A percentile compares a stretch with the other conserved stretches of the same genome.
Conservation (phyloP, 2,888 invertebrate species). For the Drosophila melanosoma region DNA sequence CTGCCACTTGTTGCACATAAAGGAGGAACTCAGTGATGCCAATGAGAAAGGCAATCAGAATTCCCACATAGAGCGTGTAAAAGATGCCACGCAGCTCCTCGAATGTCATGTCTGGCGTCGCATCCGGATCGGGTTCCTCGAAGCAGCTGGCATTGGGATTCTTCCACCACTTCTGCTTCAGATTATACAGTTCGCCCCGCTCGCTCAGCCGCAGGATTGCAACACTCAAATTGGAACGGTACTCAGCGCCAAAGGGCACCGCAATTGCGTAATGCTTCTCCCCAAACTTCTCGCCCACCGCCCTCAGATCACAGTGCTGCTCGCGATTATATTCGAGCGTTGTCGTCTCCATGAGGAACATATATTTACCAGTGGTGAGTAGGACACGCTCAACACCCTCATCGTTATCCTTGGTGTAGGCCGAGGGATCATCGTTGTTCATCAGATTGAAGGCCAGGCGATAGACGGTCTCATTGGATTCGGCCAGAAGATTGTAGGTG, state of each 20-base stretch:
- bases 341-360: slow-evolving; percentile 98
- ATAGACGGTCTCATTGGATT: slow-evolving; percentile 93
- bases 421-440: slow-evolving; percentile 92
- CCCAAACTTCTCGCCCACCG: slow-evolving; percentile 92
- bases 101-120: slow-evolving; percentile 74
- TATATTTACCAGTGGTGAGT: slow-evolving; percentile 91
- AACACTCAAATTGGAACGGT: slow-evolving; percentile 92
- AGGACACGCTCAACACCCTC: slow-evolving; percentile 94
- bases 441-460: slow-evolving; percentile 95
- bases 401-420: slow-evolving; percentile 91
- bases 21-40: slow-evolving; percentile 93
- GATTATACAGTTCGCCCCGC: slow-evolving; percentile 90
- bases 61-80: slow-evolving; percentile 91
- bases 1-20: slow-evolving; percentile 91
- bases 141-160: slow-evolving; percentile 85
- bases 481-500: slow-evolving; percentile 95
- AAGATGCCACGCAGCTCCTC: slow-evolving; percentile 95
- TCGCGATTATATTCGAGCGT: slow-evolving; percentile 95
- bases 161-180: slow-evolving; percentile 97
- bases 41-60: slow-evolving; percentile 89
- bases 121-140: slow-evolving; percentile 52
- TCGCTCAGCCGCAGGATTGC: slow-evolving; percentile 97
- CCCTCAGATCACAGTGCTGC: slow-evolving; percentile 91
- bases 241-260: slow-evolving; percentile 91
- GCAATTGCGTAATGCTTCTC: slow-evolving; percentile 98